Evolutionary conservation across 2,797 vertebrate species (phyloP).

Genomic region (Amniataba percoides): DNA sequence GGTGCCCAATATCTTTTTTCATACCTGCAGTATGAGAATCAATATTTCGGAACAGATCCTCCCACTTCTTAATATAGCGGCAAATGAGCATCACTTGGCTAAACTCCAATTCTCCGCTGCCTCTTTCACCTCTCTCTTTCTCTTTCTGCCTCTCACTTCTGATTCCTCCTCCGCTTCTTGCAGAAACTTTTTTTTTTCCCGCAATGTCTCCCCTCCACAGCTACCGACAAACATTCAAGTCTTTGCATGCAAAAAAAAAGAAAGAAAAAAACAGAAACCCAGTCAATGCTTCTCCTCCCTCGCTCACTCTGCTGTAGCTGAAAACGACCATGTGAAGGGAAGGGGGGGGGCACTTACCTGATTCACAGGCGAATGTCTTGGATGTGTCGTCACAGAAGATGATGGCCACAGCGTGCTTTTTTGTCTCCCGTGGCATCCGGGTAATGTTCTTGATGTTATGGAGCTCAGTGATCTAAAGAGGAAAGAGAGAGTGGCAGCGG

Average conservation of each 20-base stretch:
- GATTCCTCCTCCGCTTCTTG: conserved; percentile 34
- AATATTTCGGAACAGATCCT: conserved; percentile 72
- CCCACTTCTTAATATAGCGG: conserved; percentile 71
- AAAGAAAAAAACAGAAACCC: not conserved
- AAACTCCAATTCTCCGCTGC: conserved; percentile 47
- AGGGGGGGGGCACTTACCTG: conserved; percentile 87
- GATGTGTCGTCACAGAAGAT: conserved; percentile 98
- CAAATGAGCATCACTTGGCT: conserved; percentile 76
- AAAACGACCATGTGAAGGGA: conserved; percentile 21
- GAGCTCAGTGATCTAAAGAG: conserved; percentile 95
- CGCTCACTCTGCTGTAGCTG: not conserved
- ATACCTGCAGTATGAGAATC: conserved; percentile 76
- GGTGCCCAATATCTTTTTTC: conserved; percentile 70
- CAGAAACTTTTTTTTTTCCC: conserved; percentile 30
- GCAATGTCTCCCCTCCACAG: conserved; percentile 5
- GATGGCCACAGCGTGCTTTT: conserved; percentile 98
- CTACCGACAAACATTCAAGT: not conserved
- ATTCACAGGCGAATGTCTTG: conserved; percentile 99
- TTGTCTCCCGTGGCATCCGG: conserved; percentile 97
- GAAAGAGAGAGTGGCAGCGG: conserved; percentile 68
- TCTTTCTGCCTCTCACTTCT: conserved; percentile 47
- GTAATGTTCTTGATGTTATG: conserved; percentile 98
- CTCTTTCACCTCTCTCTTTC: conserved; percentile 41
- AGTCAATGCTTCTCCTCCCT: not conserved
- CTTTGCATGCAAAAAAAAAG: conserved; percentile 5